Conservation (phyloP, 2,888 invertebrate genomes). For the Gnatocerus cornutus region DNA sequence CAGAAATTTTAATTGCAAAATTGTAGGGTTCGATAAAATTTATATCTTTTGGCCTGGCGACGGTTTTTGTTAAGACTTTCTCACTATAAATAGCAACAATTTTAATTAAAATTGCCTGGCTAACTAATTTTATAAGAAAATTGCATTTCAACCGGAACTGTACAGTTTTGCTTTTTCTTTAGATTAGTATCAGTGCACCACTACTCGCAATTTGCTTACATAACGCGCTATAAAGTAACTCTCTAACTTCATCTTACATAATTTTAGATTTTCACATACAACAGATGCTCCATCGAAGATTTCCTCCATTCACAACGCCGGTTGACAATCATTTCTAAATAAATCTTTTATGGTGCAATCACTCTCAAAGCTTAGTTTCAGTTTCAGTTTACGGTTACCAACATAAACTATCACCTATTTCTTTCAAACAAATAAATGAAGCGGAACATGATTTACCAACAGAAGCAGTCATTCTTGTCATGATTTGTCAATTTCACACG, state of each 20-base stretch:
- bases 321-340: conserved; percentile 1
- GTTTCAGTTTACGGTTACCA: neutral
- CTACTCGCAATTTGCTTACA: conserved; percentile 20
- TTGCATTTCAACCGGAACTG: conserved; percentile 36
- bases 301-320: conserved; percentile 20
- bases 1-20: conserved; percentile 4
- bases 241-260: conserved; percentile 30
- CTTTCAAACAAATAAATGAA: conserved; percentile 28
- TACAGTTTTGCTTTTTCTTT: conserved; percentile 22
- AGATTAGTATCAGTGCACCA: conserved; percentile 25
- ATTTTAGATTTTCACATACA: conserved; percentile 22
- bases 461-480: conserved; percentile 17
- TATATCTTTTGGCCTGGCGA: neutral
- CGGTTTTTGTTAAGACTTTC: conserved; percentile 6
- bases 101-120: conserved; percentile 15
- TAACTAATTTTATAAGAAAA: conserved; percentile 9
- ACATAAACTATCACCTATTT: conserved; percentile 10
- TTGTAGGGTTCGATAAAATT: conserved; percentile 1
- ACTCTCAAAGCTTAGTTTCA: conserved; percentile 2
- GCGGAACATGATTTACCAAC: conserved; percentile 20
- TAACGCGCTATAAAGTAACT: conserved; percentile 29
- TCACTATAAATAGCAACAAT: conserved; percentile 18
- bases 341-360: conserved; percentile 1
- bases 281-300: conserved; percentile 16
- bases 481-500: conserved; percentile 18